Evolutionary conservation across 2,888 invertebrate genomes (phyloP), one percentile per base, ranked within the genome.

Genomic region (Formica aserva): DNA sequence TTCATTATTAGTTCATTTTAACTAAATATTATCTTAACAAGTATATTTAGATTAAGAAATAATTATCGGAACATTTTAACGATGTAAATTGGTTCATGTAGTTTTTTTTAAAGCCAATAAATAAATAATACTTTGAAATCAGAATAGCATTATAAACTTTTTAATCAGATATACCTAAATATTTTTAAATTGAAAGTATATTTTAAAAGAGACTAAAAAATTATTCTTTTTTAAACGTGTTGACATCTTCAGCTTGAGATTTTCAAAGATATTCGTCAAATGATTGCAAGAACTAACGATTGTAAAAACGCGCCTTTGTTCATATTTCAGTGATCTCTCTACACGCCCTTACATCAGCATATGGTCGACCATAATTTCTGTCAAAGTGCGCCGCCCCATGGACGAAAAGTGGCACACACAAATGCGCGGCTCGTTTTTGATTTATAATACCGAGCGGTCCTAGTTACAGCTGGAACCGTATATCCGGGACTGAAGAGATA

Each of bases 401-500:
- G 32, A 57, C 74, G 74, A 60, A 76, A 67, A 78, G 67, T 63
- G 69, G 78, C 69, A 57, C 67, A 78, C 69, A 57, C 60, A 78
- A 78, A 69, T 52, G 67, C 57, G 69, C 63, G 74, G 77, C 26
- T 5, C 76, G 71, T 85, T 83, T 87, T 83, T 86, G 76, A 83
- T 88, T 84, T 84, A 81, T 80, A 77, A 62, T 62, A 82, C 22
- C 69, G 75, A 62, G 22, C 74, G 82, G 66, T 62, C 67, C 66
- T 29, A 62, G 85, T 75, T 66, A 63, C 85, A 85, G 75, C 81
- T 84, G 84, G 75, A 84, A 85, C 22, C 72, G 75, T 81, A 71
- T 75, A 88, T 84, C 84, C 87, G 85, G 83, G 69, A 82, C 32
- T 69, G 29, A 52, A 77, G 65, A 69, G 76, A 62, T 88, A 86